Percentiles rank a stretch among this genome's conserved stretches.
Evolutionary conservation across 2,888 invertebrate species (phyloP).

Genomic region (Cheilosia impressa): DNA sequence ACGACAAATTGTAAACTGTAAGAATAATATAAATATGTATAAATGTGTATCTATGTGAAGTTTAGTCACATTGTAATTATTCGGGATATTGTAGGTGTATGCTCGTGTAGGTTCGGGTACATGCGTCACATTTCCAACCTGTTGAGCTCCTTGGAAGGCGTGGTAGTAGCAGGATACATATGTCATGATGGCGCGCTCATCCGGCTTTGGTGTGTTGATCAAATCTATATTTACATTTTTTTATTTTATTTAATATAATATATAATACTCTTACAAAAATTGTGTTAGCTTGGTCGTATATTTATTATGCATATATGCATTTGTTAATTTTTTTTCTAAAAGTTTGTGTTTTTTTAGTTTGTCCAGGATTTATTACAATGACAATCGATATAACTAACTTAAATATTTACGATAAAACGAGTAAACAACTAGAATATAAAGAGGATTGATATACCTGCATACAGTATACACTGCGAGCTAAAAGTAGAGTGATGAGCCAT

Average conservation of each 20-base stretch:
- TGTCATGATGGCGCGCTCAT: conserved; percentile 99
- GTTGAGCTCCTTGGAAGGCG: conserved; percentile 99
- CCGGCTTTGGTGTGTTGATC: conserved; percentile 99
- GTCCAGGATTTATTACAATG: too few relatives aligned
- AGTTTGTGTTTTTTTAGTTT: background rate
- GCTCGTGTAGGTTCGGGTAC: conserved; percentile 84
- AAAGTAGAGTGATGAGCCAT: too few relatives aligned
- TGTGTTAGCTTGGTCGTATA: background rate
- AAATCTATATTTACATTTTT: conserved; percentile 89
- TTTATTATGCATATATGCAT: background rate
- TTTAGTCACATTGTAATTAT: conserved; percentile 84
- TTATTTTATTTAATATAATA: conserved; percentile 15
- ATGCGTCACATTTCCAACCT: conserved; percentile 88
- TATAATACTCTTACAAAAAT: background rate
- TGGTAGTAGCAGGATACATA: conserved; percentile 99
- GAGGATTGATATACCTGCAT: too few relatives aligned
- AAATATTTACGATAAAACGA: too few relatives aligned
- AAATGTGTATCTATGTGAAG: conserved; percentile 84
- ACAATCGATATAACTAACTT: too few relatives aligned
- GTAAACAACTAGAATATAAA: too few relatives aligned
- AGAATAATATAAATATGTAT: conserved; percentile 74
- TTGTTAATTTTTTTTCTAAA: background rate
- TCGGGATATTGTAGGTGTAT: conserved; percentile 84
- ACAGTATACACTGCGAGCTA: too few relatives aligned
- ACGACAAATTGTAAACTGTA: conserved; percentile 59